Evolutionary conservation across 2,888 invertebrate genomes (phyloP), one percentile per base, ranked within the genome.

Genomic region (Xestia c-nigrum): DNA sequence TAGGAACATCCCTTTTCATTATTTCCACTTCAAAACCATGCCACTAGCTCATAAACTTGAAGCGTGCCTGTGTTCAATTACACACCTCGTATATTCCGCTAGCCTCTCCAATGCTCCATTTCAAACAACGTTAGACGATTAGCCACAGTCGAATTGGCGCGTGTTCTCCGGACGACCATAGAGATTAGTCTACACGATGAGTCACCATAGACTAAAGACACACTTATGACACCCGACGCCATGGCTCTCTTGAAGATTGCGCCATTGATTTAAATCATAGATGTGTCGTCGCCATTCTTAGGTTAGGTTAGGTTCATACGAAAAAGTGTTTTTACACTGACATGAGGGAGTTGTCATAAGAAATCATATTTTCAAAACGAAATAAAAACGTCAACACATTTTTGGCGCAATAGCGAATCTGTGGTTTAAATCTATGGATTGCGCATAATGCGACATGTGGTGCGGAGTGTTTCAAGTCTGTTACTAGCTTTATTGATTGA

Each of bases 101-200:
- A 46, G 64, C 21, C 52, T 74, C 57, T 63, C 55, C 38, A 63
- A 66, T 77, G 83, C 67, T 76, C 59, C 78, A 74, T 82, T 82
- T 83, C 74, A 72, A 74, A 85, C 76, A 70, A 76, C 78, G 72
- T 76, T 85, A 72, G 7, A 5, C 72, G 66, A 82, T 85, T 84
- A 74, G 78, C 77, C 38, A 82, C 83, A 83, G 83, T 85, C 69
- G 74, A 63, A 82, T 66, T 85, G 86, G 86, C 83, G 83, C 83
- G 83, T 84, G 83, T 77, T 72, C 63, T 77, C 52, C 63, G 67
- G 31, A 74, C 76, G 76, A 55, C 61, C 57, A 52, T 52, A 75
- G 72, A 86, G 86, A 88, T 86, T 86, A 88, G 76, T 72, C 68
- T 64, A 69, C 46, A 82, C 63, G 83, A 82, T 85, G 83, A 82